Evolutionary conservation across 2,888 invertebrate genomes (phyloP).

Genomic region (Cinara cedri): DNA sequence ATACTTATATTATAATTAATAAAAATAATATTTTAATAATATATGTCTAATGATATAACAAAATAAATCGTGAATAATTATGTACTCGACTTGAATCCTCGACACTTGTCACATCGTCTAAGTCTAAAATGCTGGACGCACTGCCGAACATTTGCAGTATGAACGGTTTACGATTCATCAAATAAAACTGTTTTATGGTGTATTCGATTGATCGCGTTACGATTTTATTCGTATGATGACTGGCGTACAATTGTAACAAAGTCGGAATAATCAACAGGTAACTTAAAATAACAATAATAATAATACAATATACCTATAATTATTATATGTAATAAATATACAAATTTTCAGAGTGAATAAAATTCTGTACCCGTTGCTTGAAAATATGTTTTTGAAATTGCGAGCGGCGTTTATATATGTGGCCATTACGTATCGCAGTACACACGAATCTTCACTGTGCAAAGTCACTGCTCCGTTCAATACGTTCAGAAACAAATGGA

Average conservation of each 20-base stretch:
- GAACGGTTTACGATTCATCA: constrained; percentile 97
- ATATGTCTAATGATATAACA: too few species aligned
- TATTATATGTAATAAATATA: too few species aligned
- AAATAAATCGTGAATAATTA: not conserved
- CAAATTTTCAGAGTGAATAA: not conserved
- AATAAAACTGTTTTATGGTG: constrained; percentile 97
- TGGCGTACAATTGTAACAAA: constrained; percentile 92
- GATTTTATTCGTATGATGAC: constrained; percentile 94
- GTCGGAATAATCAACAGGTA: constrained; percentile 98
- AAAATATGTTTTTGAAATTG: constrained; percentile 98
- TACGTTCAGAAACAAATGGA: constrained; percentile 96
- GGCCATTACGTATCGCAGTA: constrained; percentile 93
- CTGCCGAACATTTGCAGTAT: constrained; percentile 99
- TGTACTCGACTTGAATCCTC: constrained; percentile 70
- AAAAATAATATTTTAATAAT: too few species aligned
- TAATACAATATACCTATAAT: too few species aligned
- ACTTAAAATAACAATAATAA: constrained; percentile 64
- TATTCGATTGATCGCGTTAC: constrained; percentile 96
- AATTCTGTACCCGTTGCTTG: constrained; percentile 86
- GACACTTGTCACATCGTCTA: constrained; percentile 83
- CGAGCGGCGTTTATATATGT: constrained; percentile 97
- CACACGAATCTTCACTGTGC: constrained; percentile 95
- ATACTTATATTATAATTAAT: too few species aligned
- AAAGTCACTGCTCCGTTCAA: constrained; percentile 94
- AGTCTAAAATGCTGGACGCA: constrained; percentile 93